These are phyloP conservation scores for Melanchra persicariae DNA, from an alignment of 2,888 invertebrate species.

Conservation along the genomic window DNA sequence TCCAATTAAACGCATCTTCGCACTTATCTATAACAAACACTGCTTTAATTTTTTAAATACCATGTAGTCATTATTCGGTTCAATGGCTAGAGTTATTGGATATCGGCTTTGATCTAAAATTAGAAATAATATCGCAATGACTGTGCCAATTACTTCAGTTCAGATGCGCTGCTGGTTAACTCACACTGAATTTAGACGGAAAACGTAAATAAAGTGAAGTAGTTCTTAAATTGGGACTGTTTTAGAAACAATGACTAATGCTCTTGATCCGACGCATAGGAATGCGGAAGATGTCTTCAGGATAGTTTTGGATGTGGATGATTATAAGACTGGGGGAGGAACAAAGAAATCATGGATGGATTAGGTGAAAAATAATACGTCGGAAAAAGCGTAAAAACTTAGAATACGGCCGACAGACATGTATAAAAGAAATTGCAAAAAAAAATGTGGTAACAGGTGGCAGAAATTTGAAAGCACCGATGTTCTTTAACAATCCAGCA, in stretches of 20 bases:
- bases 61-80: conserved; percentile 56
- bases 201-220: conserved; percentile 23
- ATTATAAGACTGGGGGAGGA: neutral
- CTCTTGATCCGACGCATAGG: neutral
- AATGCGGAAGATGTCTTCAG: conserved; percentile 13
- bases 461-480: too few species aligned
- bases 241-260: conserved; percentile 20
- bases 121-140: conserved; percentile 32
- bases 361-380: neutral
- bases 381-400: too few species aligned
- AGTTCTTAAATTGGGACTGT: conserved; percentile 7
- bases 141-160: conserved; percentile 40
- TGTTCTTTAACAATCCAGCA: too few species aligned
- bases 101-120: conserved; percentile 46
- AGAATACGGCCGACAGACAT: too few species aligned
- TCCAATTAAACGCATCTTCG: conserved; percentile 45
- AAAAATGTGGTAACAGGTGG: too few species aligned
- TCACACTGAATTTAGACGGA: conserved; percentile 9
- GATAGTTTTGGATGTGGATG: neutral
- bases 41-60: conserved; percentile 36
- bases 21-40: conserved; percentile 13
- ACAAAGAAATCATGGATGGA: neutral
- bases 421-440: too few species aligned
- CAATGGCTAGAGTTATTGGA: conserved; percentile 50
- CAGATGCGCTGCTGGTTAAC: conserved; percentile 30